phyloP scores from a whole-genome alignment of 2,797 vertebrate genomes.

The Falco peregrinus region DNA sequence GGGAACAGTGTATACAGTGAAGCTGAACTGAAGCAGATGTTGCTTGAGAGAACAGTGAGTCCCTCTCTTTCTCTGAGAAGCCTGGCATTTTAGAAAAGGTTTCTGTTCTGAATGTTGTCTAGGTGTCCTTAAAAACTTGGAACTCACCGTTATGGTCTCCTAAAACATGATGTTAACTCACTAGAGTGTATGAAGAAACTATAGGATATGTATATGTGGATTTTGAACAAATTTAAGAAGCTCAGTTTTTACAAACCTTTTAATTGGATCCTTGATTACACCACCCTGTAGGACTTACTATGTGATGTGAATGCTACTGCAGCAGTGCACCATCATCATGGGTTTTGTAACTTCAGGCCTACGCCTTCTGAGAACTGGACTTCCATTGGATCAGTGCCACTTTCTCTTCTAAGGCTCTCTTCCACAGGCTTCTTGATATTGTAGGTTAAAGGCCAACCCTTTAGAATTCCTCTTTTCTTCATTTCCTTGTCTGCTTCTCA shows the following conservation, averaged over 20 bases:
- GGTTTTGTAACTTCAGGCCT: background rate
- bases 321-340: too few species aligned
- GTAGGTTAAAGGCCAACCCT: background rate
- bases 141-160: background rate
- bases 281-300: background rate
- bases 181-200: background rate
- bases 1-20: background rate
- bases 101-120: background rate
- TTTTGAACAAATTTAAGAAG: background rate
- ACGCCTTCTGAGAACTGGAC: background rate
- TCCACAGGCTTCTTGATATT: background rate
- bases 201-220: background rate
- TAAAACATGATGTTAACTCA: background rate
- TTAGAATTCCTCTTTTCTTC: background rate
- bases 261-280: background rate
- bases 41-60: background rate
- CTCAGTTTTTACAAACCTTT: background rate
- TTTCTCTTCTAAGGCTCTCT: background rate
- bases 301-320: background rate
- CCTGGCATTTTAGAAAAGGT: background rate
- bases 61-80: background rate
- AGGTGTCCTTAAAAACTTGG: background rate
- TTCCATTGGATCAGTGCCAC: background rate
- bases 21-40: background rate
- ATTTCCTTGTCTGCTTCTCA: background rate